Conservation (phyloP, 1,140 invertebrate genomes). For the Papilio machaon region DNA sequence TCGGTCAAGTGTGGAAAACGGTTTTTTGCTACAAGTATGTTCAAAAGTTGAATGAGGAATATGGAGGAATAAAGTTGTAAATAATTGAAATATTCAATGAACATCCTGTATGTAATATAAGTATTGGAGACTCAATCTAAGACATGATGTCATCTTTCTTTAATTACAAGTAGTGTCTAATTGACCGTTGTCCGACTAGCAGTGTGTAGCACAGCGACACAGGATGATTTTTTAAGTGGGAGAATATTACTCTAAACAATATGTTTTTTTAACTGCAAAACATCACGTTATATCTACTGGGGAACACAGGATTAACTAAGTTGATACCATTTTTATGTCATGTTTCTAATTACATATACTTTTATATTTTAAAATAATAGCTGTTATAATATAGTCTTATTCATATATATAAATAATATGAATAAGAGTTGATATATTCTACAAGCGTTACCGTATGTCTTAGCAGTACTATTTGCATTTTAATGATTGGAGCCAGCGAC, state of each 20-base stretch:
- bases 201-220: not conserved
- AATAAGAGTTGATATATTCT: not conserved
- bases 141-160: not conserved
- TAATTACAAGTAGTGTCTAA: not conserved
- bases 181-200: not conserved
- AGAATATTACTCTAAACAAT: not conserved
- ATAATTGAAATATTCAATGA: not conserved
- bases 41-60: no score
- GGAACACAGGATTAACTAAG: no score
- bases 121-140: not conserved
- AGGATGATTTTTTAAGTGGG: no score
- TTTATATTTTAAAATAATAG: not conserved
- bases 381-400: no score
- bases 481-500: not conserved
- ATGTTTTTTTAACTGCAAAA: not conserved
- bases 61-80: not conserved
- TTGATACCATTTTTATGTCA: no score
- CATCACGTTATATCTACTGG: no score
- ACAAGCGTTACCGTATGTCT: slow-evolving; percentile 4
- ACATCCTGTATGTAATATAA: slow-evolving; percentile 2
- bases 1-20: not conserved
- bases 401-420: no score
- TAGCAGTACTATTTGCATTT: not conserved
- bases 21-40: no score
- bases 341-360: not conserved